Conservation (phyloP, 2,797 vertebrate species). For the Sebastes glaucus region DNA sequence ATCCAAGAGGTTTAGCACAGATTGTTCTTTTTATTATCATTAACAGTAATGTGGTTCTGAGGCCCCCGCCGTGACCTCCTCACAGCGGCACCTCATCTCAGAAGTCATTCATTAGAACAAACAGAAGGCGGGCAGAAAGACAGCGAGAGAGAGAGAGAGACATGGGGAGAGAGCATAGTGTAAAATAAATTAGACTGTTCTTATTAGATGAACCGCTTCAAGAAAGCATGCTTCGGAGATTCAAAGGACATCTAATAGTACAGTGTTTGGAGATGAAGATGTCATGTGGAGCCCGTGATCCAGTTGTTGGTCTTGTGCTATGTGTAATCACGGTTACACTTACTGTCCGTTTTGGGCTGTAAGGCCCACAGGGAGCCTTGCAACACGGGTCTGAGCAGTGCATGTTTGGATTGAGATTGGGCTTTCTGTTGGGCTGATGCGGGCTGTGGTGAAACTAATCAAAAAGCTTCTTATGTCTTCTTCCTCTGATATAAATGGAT, state of each 20-base stretch:
- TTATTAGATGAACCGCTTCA: constrained; percentile 62
- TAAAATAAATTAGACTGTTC: constrained; percentile 77
- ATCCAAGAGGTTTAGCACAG: constrained; percentile 77
- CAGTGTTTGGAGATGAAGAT: constrained; percentile 51
- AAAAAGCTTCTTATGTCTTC: constrained; percentile 77
- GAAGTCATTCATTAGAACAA: constrained; percentile 84
- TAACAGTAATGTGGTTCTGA: constrained; percentile 84
- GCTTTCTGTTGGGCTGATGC: constrained; percentile 57
- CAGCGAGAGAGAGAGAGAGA: constrained; percentile 50
- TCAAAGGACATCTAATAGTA: constrained; percentile 40
- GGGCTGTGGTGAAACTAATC: constrained; percentile 69
- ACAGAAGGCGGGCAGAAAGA: constrained; percentile 77
- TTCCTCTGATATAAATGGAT: constrained; percentile 71
- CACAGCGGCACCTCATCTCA: constrained; percentile 83
- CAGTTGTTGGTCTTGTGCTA: constrained; percentile 57
- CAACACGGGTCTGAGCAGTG: constrained; percentile 34
- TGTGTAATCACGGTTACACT: constrained; percentile 64
- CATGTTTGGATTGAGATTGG: constrained; percentile 59
- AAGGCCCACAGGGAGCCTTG: constrained; percentile 27
- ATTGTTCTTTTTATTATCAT: constrained; percentile 86
- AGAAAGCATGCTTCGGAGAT: constrained; percentile 34
- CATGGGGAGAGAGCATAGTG: constrained; percentile 50
- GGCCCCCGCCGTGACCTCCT: constrained; percentile 79
- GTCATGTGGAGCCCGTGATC: constrained; percentile 44
- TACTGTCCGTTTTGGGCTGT: constrained; percentile 58